Conservation (phyloP, 2,113 vertebrate genomes). For the Platysteira castanea region DNA sequence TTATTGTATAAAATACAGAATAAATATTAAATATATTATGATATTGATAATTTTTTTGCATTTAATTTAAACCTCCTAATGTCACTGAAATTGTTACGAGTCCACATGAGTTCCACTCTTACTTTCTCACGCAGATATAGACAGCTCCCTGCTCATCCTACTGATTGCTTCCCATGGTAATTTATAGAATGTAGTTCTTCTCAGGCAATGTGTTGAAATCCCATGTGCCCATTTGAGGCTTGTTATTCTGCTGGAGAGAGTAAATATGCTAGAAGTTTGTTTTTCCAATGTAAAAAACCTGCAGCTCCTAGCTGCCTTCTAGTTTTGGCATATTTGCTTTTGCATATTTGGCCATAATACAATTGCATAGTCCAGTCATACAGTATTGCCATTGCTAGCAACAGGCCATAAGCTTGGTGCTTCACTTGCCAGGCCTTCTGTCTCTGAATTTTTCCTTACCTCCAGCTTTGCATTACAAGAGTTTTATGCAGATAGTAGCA, state of each 20-base stretch:
- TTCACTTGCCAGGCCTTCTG: not conserved
- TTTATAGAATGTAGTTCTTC: not conserved
- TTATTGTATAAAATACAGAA: not conserved
- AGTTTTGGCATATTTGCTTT: not conserved
- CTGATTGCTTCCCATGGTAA: not conserved
- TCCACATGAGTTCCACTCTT: too few species aligned
- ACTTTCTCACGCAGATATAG: not conserved
- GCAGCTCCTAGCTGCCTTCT: not conserved
- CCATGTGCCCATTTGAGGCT: rapidly evolving
- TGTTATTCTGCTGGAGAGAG: not conserved
- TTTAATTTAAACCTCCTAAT: not conserved
- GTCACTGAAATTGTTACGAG: not conserved
- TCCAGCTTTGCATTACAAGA: not conserved
- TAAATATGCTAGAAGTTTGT: not conserved
- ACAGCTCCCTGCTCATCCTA: not conserved
- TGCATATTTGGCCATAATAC: not conserved
- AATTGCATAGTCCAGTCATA: not conserved
- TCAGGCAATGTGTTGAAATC: not conserved
- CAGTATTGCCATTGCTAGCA: not conserved
- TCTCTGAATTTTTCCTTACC: not conserved
- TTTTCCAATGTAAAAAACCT: not conserved
- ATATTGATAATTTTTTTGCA: not conserved
- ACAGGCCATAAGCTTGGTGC: not conserved
- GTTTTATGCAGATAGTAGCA: not conserved
- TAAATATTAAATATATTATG: not conserved